Conservation (phyloP, 2,888 invertebrate genomes). For the Eugnorisma glareosa region DNA sequence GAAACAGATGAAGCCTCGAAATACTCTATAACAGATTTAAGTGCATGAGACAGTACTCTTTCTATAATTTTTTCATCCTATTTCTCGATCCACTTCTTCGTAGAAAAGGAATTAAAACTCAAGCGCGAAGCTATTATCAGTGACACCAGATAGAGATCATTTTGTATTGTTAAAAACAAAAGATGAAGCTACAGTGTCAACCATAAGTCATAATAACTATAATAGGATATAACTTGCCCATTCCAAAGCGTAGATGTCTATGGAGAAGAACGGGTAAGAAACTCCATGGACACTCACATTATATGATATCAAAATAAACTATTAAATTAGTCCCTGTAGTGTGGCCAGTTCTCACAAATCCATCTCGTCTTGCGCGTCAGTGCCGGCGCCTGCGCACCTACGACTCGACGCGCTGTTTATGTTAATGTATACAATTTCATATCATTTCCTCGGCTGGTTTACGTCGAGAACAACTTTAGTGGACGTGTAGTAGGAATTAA, state of each 20-base stretch:
- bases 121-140: not conserved
- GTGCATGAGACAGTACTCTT: not conserved
- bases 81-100: not conserved
- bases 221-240: not conserved
- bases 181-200: not conserved
- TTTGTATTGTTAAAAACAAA: not conserved
- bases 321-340: constrained; percentile 55
- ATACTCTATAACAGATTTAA: not conserved
- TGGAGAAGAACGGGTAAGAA: not conserved
- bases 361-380: constrained; percentile 56
- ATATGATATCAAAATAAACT: not conserved
- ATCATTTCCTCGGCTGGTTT: constrained; percentile 53
- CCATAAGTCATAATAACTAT: not conserved
- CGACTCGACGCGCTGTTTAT: constrained; percentile 60
- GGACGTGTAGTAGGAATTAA: constrained; percentile 31
- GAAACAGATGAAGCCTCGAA: no score
- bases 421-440: constrained; percentile 60
- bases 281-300: not conserved
- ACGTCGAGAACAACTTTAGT: constrained; percentile 37
- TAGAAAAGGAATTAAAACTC: not conserved
- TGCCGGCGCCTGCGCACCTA: constrained; percentile 64
- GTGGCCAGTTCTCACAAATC: constrained; percentile 64
- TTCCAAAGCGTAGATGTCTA: not conserved
- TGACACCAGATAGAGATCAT: not conserved
- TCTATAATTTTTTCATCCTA: no score